Conservation (phyloP, 2,888 invertebrate genomes). For the Epinotia demarniana region DNA sequence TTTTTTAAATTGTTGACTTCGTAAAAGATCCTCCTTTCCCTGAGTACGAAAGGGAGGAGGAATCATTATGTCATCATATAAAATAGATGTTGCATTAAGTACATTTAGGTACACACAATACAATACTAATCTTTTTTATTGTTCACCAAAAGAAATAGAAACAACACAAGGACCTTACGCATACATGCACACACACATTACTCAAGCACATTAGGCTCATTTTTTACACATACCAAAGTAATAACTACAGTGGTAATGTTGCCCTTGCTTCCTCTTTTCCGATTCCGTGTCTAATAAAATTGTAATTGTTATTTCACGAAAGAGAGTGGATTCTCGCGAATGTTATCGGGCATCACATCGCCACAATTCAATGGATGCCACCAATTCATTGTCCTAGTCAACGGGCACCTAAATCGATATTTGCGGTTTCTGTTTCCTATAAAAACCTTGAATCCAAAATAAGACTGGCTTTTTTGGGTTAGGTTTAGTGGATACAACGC, state of each 20-base stretch:
- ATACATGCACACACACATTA: too few relatives aligned
- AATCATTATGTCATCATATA: neutral
- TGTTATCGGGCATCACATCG: conserved; percentile 64
- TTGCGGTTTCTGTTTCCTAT: conserved; percentile 29
- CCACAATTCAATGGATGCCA: conserved; percentile 63
- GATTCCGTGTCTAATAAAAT: conserved; percentile 52
- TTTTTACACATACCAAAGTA: neutral
- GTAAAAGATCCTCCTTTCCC: too few relatives aligned
- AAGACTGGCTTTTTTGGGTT: neutral
- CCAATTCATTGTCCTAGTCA: conserved; percentile 55
- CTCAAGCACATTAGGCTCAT: too few relatives aligned
- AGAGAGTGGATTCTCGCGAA: conserved; percentile 66
- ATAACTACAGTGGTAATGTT: neutral
- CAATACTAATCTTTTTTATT: too few relatives aligned
- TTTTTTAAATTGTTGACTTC: too few relatives aligned
- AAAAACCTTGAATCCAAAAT: conserved; percentile 1
- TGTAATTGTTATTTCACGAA: conserved; percentile 58
- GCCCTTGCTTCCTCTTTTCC: conserved; percentile 50
- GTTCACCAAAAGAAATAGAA: too few relatives aligned
- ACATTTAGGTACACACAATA: too few relatives aligned
- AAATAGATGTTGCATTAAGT: too few relatives aligned
- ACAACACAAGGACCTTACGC: too few relatives aligned
- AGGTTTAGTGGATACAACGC: neutral
- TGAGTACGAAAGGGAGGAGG: too few relatives aligned
- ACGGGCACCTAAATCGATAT: conserved; percentile 24